Conservation (phyloP, 1,140 invertebrate genomes). For the Lepeophtheirus salmonis region DNA sequence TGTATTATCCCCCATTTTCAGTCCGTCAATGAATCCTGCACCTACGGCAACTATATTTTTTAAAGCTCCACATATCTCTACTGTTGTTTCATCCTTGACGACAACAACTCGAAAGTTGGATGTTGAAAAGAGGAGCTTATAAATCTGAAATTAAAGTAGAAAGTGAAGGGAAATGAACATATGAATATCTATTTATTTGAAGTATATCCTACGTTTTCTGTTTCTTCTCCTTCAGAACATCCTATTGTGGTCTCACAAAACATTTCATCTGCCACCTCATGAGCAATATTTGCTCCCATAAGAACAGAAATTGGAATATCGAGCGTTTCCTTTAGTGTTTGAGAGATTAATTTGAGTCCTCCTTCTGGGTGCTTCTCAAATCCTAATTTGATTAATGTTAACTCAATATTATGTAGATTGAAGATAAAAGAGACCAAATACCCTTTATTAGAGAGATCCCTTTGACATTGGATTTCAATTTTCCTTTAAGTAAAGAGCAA, state of each 20-base stretch:
- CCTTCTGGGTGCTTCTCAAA: slow-evolving; percentile 74
- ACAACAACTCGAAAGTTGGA: slow-evolving; percentile 71
- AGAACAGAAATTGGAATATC: slow-evolving; percentile 78
- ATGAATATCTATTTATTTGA: no score
- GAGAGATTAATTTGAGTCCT: slow-evolving; percentile 87
- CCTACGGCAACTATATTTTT: slow-evolving; percentile 99
- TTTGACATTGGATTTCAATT: slow-evolving; percentile 70
- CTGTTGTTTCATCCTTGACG: slow-evolving; percentile 81
- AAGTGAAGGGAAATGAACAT: no score
- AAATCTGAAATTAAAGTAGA: slow-evolving; percentile 29
- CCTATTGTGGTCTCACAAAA: slow-evolving; percentile 98
- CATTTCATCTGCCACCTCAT: slow-evolving; percentile 81
- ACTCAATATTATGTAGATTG: no score
- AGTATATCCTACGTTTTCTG: no score
- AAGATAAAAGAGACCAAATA: no score
- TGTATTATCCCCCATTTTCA: slow-evolving; percentile 88
- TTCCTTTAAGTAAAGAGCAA: slow-evolving; percentile 62
- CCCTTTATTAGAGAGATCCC: slow-evolving; percentile 91
- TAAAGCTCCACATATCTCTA: slow-evolving; percentile 93
- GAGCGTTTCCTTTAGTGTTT: slow-evolving; percentile 65
- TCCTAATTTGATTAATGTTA: no score
- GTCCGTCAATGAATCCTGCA: slow-evolving; percentile 89
- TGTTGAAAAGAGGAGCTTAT: not conserved
- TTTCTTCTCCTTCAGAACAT: slow-evolving; percentile 51
- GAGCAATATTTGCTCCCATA: slow-evolving; percentile 95